Evolutionary conservation across 2,888 invertebrate species (phyloP).

Genomic region (Penaeus monodon): DNA sequence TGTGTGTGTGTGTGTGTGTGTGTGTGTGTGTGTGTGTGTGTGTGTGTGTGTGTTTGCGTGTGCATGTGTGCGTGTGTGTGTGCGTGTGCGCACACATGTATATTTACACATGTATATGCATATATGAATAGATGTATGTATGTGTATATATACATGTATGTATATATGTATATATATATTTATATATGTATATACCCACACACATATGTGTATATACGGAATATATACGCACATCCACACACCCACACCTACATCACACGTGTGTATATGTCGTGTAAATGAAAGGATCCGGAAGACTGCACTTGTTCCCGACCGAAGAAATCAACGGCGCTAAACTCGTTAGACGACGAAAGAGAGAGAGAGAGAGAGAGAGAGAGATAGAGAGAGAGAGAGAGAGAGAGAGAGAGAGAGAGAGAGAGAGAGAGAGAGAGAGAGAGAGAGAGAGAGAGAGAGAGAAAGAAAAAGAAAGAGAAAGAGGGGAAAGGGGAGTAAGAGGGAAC

Average conservation of each 20-base stretch:
- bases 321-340: too few relatives aligned
- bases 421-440: slow-evolving; percentile 16
- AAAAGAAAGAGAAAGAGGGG: too few relatives aligned
- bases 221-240: too few relatives aligned
- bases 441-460: neutral
- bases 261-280: too few relatives aligned
- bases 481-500: too few relatives aligned
- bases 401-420: slow-evolving; percentile 15
- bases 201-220: neutral
- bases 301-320: too few relatives aligned
- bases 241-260: too few relatives aligned
- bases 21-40: too few relatives aligned
- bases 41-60: too few relatives aligned
- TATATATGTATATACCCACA: neutral
- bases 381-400: slow-evolving; percentile 17
- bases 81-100: neutral
- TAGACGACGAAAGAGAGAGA: slow-evolving; percentile 12
- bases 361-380: slow-evolving; percentile 37
- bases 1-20: neutral
- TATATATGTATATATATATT: too few relatives aligned
- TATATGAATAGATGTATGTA: neutral
- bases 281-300: too few relatives aligned
- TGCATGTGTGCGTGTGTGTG: too few relatives aligned
- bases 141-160: neutral
- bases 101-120: neutral